phyloP scores from a whole-genome alignment of 2,113 vertebrate genomes.

The Chaetura pelagica region DNA sequence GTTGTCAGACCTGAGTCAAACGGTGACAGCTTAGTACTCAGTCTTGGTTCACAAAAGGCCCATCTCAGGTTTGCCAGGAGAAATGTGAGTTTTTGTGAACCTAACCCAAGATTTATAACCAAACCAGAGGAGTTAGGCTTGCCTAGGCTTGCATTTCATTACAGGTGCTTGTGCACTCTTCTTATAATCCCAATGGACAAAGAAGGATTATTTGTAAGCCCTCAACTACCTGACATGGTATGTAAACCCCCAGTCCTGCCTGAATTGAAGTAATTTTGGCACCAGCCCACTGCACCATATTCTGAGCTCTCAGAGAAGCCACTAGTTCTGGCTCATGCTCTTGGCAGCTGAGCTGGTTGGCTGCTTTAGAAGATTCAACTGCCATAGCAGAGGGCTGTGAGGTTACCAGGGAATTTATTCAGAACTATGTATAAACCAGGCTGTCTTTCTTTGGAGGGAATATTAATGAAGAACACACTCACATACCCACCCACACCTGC shows the following conservation, averaged over 20 bases:
- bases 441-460: not conserved
- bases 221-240: not conserved
- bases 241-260: not conserved
- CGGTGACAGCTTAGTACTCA: not conserved
- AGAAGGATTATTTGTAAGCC: not conserved
- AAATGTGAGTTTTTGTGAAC: not conserved
- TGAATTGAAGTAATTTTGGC: not conserved
- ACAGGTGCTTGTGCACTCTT: not conserved
- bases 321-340: not conserved
- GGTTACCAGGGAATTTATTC: conserved; percentile 31
- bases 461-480: not conserved
- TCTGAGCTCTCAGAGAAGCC: not conserved
- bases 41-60: not conserved
- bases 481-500: conserved; percentile 3
- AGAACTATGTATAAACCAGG: not conserved
- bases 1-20: no score
- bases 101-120: not conserved
- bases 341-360: not conserved
- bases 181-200: not conserved
- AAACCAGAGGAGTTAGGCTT: not conserved
- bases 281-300: not conserved
- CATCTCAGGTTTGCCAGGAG: not conserved
- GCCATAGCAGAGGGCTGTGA: not conserved
- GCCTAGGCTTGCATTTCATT: not conserved
- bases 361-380: not conserved